Base-by-base conservation (phyloP, 2,113 vertebrate genomes). In the Xiphorhynchus elegans region DNA sequence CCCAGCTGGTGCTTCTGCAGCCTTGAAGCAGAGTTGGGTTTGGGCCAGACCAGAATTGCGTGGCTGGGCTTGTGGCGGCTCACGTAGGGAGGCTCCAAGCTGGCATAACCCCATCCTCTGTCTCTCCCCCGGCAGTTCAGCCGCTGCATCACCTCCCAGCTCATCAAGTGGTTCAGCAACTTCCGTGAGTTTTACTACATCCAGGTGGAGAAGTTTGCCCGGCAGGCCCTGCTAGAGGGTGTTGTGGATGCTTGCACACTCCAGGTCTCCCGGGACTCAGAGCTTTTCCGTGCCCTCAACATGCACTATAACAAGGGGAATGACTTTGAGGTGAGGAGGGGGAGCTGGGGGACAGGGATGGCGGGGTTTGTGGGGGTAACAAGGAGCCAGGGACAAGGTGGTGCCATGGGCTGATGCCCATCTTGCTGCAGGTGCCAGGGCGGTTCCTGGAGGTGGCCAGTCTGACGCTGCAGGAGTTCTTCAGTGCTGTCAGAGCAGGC, bases 101-200 rank as follows among this genome's bases (percentile, higher is more conserved):
- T 72, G 66, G 31, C 7, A 1, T 79, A 66, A 93, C 1, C 0
- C 60, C 49, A 44, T 83, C n/a, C 53, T 42, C 46, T 3, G 35
- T 16, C n/a, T 70, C 62, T 72, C 9, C 23, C 33, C 12, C 0
- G 3, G 62, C 96, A 99, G 99, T 99, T 99, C 97, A 99, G 99
- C 91, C 99, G 99, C 95, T 99, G 99, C 97, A 98, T 99, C 97
- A 99, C 99, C 62, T 99, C 99, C 46, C 99, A 99, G 98, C 98
- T 99, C 91, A 99, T 99, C 98, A 99, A 99, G 96, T 99, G 99
- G 99, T 99, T 99, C 98, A 99, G 99, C 96, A 99, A 99, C 97
- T 99, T 99, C 95, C 98, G 99, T 13, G 99, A 99, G 97, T 99
- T 99, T 97, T 99, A 99, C 97, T 99, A 99, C 96, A 99, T 99